Evolutionary conservation across 2,888 invertebrate genomes (phyloP), one percentile per base, ranked within the genome.

Genomic region (Drosophila greeni): DNA sequence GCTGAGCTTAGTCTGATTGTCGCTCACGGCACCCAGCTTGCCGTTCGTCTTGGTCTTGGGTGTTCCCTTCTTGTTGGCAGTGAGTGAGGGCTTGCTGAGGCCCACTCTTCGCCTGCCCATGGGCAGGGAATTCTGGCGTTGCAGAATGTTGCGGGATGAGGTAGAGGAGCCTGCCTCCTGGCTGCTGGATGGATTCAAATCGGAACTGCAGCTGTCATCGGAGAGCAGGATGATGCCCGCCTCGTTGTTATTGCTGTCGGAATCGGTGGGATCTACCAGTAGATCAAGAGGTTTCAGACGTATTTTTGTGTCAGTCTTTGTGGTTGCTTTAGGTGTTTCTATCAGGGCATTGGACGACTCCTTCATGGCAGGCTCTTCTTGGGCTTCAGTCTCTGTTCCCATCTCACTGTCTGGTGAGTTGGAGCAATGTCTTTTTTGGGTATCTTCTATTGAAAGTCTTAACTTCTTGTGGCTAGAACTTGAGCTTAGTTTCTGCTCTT

Each of bases 1-100:
- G 86, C 91, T 92, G n/a, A 93, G 85, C 74, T 92, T 89, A 31
- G 91, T 91, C 53, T 92, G 93, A 7, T 90, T 90, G 1, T 70
- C 60, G 5, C 45, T 75, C 3, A 72, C 7, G 43, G 51, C 43
- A 2, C 55, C 43, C 37, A 52, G 55, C 39, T 64, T 59, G 43
- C 49, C 40, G 20, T 18, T 49, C 53, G 39, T 29, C 23, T 58
- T 70, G 0, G 31, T 24, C 51, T 62, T 62, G 9, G 65, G 66
- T 7, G 76, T 67, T 7, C 36, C 57, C 12, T 40, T 40, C 29
- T 66, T 72, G 51, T 64, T 70, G 51, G 47, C 52, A 31, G 82
- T 80, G 5, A 70, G 1, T 36, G 52, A 31, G 9, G 76, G 66
- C 51, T 66, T 80, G 11, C 85, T 61, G 14, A 85, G 66, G n/a